Evolutionary conservation across 2,797 vertebrate genomes (phyloP), one percentile per base, ranked within the genome.

Genomic region (Esox lucius): DNA sequence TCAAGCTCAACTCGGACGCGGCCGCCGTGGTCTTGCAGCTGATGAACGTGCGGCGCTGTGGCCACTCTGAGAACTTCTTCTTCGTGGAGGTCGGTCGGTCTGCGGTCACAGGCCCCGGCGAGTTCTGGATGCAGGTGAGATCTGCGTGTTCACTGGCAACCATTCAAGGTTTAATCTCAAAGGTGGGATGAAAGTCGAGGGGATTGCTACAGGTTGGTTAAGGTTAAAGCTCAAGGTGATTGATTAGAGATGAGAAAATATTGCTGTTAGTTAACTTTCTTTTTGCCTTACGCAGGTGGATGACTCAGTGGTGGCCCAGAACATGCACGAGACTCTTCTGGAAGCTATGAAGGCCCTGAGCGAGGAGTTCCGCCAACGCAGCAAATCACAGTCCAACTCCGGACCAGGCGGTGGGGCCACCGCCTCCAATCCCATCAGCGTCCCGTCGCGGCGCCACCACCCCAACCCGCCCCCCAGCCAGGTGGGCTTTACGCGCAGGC

Each of bases 321-420:
- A 96, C 90, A 96, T 96, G 95, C 95, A 96, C n/a, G 95, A 96
- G 85, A 95, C 94, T 26, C 88, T 96, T 71, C 82, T 96, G n/a
- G 95, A 96, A 67, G 94, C 95, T 68, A 96, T 96, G 95, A 95
- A 95, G 83, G 93, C 95, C 0, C 85, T 96, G 64, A 96, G 95
- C 12, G 95, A 96, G 74, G 95, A 96, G 83, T 95, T 96, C 78
- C 94, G 95, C 17, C 91, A 94, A 48, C 92, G 94, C 39, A 93
- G 93, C 87, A 95, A 95, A 79, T 94, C 93, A 68, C 95, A 95
- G 86, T 93, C 95, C 0, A 90, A 87, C 78, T 90, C 90, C 0
- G 92, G 92, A 0, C 93, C 89, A 0, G 93, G 93, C 48, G 93
- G 93, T 15, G 93, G 93, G 16, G 90, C 90, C 9, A 94, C 92